A percentile compares a stretch with the other conserved stretches of the same genome.
Evolutionary conservation across 2,797 vertebrate species (phyloP).

Genomic region (Brotula barbata): DNA sequence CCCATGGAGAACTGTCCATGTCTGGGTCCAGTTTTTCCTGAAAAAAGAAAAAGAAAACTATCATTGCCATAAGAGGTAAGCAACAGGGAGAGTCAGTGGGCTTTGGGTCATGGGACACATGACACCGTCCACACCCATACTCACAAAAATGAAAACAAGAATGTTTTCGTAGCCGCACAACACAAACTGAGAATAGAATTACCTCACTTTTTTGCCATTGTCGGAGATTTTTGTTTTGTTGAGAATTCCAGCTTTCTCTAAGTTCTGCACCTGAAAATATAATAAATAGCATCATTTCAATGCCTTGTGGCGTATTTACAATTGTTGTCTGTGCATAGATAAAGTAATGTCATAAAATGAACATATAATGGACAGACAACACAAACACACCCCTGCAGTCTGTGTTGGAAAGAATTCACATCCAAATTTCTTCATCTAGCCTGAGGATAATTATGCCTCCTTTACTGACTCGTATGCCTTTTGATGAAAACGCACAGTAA

Average conservation of each 20-base stretch:
- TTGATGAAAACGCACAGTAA: too few relatives aligned
- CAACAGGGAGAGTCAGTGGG: conserved; percentile 32
- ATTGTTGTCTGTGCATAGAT: not conserved
- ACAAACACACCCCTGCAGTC: not conserved
- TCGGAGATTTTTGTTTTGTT: conserved; percentile 89
- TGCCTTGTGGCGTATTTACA: not conserved
- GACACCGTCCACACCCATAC: conserved; percentile 18
- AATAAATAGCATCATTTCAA: not conserved
- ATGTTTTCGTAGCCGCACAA: not conserved
- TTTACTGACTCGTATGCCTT: too few relatives aligned
- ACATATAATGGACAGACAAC: conserved; percentile 5
- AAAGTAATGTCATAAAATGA: not conserved
- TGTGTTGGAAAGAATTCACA: not conserved
- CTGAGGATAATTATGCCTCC: not conserved
- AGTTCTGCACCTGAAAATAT: conserved; percentile 81
- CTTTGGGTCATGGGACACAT: not conserved
- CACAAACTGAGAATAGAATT: conserved; percentile 33
- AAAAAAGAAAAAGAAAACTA: not conserved
- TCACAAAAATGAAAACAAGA: conserved; percentile 2
- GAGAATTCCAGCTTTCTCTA: conserved; percentile 93
- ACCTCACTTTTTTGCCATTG: conserved; percentile 92
- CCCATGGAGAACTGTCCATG: conserved; percentile 93
- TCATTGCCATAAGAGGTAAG: not conserved
- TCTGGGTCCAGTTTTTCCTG: conserved; percentile 92
- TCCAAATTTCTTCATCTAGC: not conserved